Percentiles rank a stretch among this genome's conserved stretches.
These are phyloP conservation scores for Chrysomallon squamiferum DNA, from an alignment of 1,140 invertebrate species.

Conservation along the genomic window DNA sequence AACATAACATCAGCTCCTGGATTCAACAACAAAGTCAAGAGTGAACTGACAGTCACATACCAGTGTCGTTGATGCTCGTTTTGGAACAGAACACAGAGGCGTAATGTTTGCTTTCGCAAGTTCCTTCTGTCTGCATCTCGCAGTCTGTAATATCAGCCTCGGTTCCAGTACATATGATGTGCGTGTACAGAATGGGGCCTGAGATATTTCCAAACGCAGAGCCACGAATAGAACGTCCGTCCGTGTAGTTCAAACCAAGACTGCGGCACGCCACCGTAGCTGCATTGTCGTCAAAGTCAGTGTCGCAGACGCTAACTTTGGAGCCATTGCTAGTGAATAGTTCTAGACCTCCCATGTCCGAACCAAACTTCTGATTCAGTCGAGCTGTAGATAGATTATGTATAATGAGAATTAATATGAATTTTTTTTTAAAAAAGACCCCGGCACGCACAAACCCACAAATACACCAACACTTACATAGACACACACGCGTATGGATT, in stretches of 20 bases:
- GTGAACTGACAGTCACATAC: too few species aligned
- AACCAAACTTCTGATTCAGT: conserved; percentile 33
- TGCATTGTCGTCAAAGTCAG: conserved; percentile 32
- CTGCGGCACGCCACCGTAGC: conserved; percentile 41
- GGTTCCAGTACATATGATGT: conserved; percentile 26
- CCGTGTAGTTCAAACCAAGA: conserved; percentile 30
- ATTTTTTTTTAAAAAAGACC: too few species aligned
- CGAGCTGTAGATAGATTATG: conserved; percentile 28
- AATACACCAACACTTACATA: too few species aligned
- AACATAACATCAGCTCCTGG: too few species aligned
- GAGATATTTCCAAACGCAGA: conserved; percentile 36
- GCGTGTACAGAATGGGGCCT: conserved; percentile 15
- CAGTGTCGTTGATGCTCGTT: conserved; percentile 20
- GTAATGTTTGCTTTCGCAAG: conserved; percentile 26
- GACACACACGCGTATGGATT: too few species aligned
- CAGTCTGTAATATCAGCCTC: conserved; percentile 23
- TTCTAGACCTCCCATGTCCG: conserved; percentile 38
- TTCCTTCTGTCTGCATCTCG: conserved; percentile 10
- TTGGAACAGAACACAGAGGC: conserved; percentile 36
- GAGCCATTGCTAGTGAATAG: conserved; percentile 25
- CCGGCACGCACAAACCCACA: too few species aligned
- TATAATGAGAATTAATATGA: neutral
- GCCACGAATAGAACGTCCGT: conserved; percentile 36
- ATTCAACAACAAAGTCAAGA: too few species aligned
- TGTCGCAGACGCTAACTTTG: conserved; percentile 52